Percentiles rank a stretch among this genome's conserved stretches.
Evolutionary conservation across 2,888 invertebrate species (phyloP).

Genomic region (Synergus gifuensis): DNA sequence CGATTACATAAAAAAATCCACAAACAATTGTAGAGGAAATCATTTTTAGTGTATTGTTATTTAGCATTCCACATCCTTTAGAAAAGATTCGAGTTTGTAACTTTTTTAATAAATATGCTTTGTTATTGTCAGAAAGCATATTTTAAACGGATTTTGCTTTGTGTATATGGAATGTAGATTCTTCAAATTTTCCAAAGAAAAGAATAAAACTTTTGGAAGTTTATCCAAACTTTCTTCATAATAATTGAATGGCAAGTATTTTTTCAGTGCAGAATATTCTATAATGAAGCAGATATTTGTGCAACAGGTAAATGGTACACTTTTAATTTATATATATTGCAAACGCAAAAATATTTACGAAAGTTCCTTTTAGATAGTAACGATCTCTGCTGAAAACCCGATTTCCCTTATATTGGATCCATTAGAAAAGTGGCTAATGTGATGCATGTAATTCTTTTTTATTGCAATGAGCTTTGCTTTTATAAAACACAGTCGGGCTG

Average conservation of each 20-base stretch:
- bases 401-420: too few species aligned
- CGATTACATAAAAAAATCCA: too few species aligned
- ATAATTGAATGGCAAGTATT: neutral
- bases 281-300: neutral
- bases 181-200: neutral
- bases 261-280: neutral
- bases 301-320: too few species aligned
- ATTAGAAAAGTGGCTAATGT: too few species aligned
- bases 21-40: too few species aligned
- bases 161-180: neutral
- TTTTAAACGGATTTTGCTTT: neutral
- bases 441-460: neutral
- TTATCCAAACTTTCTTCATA: constrained; percentile 3
- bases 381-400: too few species aligned
- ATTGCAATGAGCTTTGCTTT: constrained; percentile 7
- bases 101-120: neutral
- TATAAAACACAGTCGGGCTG: neutral
- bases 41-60: too few species aligned
- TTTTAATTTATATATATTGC: too few species aligned
- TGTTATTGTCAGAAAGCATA: neutral
- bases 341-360: too few species aligned
- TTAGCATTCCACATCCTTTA: neutral
- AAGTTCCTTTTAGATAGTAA: too few species aligned
- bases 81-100: neutral
- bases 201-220: neutral